Conservation (phyloP, 2,113 vertebrate species). For the Callorhinus ursinus region DNA sequence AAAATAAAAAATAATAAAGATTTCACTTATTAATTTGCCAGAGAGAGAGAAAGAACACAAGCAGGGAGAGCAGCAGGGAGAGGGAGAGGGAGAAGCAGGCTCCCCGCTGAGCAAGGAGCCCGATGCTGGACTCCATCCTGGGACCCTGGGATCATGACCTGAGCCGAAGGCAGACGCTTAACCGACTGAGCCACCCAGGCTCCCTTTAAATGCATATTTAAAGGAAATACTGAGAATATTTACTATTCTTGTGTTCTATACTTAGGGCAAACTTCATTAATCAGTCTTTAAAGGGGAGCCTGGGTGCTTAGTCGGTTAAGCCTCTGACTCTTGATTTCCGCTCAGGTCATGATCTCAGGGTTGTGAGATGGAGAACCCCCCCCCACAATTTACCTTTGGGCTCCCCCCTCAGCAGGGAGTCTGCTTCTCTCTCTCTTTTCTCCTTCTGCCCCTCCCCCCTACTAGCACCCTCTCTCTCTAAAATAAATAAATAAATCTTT, state of each 20-base stretch:
- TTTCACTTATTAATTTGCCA: too few relatives aligned
- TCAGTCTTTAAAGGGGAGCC: not conserved
- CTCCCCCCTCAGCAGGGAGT: not conserved
- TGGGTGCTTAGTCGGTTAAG: not conserved
- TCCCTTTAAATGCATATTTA: not conserved
- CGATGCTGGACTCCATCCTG: too few relatives aligned
- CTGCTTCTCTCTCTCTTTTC: not conserved
- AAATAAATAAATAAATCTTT: not conserved
- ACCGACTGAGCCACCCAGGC: too few relatives aligned
- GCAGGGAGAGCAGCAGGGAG: too few relatives aligned
- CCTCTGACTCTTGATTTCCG: not conserved
- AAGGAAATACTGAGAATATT: not conserved
- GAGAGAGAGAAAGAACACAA: too few relatives aligned
- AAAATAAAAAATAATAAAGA: too few relatives aligned
- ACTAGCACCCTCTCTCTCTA: not conserved
- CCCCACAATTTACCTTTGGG: not conserved
- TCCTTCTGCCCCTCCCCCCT: not conserved
- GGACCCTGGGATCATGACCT: too few relatives aligned
- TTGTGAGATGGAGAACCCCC: fast-evolving
- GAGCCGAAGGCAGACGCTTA: too few relatives aligned
- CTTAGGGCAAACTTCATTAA: not conserved
- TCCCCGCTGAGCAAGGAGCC: too few relatives aligned
- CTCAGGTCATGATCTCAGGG: not conserved
- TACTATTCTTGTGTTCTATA: not conserved
- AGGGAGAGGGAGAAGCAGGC: too few relatives aligned